These are phyloP conservation scores for Pituophis catenifer DNA, from an alignment of 2,113 vertebrate species.

Conservation along the genomic window DNA sequence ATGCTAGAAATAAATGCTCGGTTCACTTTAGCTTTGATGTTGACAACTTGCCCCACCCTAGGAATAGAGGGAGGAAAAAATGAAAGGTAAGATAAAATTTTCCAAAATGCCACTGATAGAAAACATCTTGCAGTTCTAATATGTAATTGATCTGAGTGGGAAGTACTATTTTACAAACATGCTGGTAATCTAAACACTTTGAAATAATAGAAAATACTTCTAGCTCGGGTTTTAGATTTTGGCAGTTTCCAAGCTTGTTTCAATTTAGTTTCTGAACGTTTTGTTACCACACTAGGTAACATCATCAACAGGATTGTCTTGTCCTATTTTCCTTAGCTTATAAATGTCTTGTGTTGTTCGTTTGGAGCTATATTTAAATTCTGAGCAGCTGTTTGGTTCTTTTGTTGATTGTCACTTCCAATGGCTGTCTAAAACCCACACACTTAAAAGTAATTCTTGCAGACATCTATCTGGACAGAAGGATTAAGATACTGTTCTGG, in stretches of 20 bases:
- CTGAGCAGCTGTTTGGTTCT: too few relatives aligned
- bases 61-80: constrained; percentile 28
- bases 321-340: too few relatives aligned
- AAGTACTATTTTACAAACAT: fast-evolving
- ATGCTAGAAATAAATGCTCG: constrained; percentile 96
- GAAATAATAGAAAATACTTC: too few relatives aligned
- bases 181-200: background rate
- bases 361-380: too few relatives aligned
- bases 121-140: fast-evolving
- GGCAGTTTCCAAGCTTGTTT: too few relatives aligned
- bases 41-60: constrained; percentile 93
- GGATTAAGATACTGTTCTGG: background rate
- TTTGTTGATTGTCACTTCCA: background rate
- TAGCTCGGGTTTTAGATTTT: too few relatives aligned
- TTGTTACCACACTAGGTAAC: too few relatives aligned
- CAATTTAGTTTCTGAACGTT: too few relatives aligned
- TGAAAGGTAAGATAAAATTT: background rate
- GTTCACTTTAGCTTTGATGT: constrained; percentile 97
- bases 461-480: background rate
- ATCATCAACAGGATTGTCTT: too few relatives aligned
- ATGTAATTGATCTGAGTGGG: fast-evolving
- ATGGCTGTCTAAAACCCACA: background rate
- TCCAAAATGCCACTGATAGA: background rate
- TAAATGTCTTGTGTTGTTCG: too few relatives aligned
- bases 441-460: background rate